A percentile compares a stretch with the other conserved stretches of the same genome.
Conservation (phyloP, 2,113 vertebrate species). For the Dermatemys mawii region DNA sequence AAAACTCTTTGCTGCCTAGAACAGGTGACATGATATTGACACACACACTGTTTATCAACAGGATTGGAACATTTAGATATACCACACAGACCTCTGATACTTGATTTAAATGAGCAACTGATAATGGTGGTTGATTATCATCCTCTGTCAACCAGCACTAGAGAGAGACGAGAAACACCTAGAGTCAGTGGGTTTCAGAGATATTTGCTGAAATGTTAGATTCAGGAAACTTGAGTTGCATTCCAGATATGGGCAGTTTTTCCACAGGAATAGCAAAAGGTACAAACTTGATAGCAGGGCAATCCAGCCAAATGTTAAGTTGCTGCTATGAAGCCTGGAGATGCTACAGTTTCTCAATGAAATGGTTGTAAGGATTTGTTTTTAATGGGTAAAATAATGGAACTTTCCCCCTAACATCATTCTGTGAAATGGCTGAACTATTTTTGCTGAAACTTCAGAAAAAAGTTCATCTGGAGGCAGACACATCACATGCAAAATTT, state of each 20-base stretch:
- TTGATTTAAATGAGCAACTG: neutral
- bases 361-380: neutral
- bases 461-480: neutral
- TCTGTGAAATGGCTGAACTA: neutral
- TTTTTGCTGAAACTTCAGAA: neutral
- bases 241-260: rapidly evolving
- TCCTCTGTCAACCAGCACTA: neutral
- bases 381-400: neutral
- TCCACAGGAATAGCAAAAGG: neutral
- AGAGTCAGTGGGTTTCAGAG: neutral
- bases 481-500: neutral
- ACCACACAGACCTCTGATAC: neutral
- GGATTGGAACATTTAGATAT: neutral
- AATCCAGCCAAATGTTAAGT: neutral
- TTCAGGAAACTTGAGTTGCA: neutral
- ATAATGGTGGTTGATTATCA: neutral
- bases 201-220: neutral
- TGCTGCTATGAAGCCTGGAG: neutral
- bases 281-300: neutral
- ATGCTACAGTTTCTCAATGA: neutral
- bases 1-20: conserved; percentile 40
- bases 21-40: neutral
- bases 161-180: neutral
- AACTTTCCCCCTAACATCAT: neutral
- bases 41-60: rapidly evolving